Evolutionary conservation across 2,113 vertebrate species (phyloP), one percentile per base, ranked within the genome.

Genomic region (Leptobrachium ailaonicum): DNA sequence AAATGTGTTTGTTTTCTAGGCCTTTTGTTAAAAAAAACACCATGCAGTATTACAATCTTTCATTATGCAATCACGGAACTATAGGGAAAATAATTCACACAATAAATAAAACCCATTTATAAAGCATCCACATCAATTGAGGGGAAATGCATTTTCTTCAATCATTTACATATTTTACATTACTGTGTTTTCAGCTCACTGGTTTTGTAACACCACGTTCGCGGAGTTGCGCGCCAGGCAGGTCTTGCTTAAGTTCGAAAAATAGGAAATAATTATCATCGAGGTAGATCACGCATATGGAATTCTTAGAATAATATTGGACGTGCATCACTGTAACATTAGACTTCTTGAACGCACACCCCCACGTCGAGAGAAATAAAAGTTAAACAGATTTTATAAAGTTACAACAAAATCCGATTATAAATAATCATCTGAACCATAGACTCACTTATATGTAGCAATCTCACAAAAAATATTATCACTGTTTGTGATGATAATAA

Each of bases 111-210:
- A 81, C 41, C 79, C 79, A 81, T 81, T 81, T 74, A 60, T 32
- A 81, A 81, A 75, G 79, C 72, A 69, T 81, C 54, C 64, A 75
- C 64, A 81, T 75, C 72, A 54, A 81, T 69, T 81, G 79, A 60
- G 71, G 32, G 42, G 45, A 75, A 74, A 81, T 68, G 63, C 72
- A 69, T 75, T 81, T 66, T 62, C 53, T 54, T 81, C 71, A 50
- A 50, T 69, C 41, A 81, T 81, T 81, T 81, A 81, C 79, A 81
- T 81, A 81, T 81, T 81, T 81, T 60, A 75, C 79, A 81, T 81
- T 81, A 81, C 73, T 62, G 42, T 62, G 53, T 81, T 75, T 81
- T 75, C 72, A 80, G 64, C 72, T 69, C 72, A 75, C 53, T 69
- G 71, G 13, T 69, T 81, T 69, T 69, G 12, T 81, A 81, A 81